phyloP scores from a whole-genome alignment of 2,113 vertebrate genomes.

The Pterocles orientalis region DNA sequence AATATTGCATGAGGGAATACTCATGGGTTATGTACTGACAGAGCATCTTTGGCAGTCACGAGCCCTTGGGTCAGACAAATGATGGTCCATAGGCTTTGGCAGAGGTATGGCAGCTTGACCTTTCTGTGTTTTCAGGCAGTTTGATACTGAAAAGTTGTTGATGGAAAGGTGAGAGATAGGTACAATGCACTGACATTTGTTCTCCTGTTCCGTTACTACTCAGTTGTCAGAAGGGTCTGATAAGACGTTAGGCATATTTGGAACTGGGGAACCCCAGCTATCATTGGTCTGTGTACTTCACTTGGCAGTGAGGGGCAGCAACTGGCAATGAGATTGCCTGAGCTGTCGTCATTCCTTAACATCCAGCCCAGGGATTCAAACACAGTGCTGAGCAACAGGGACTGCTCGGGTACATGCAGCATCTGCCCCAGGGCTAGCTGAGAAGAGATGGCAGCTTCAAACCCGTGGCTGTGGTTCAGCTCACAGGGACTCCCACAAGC shows the following conservation, averaged over 20 bases:
- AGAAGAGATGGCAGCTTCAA: not conserved
- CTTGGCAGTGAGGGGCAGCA: not conserved
- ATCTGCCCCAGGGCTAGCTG: not conserved
- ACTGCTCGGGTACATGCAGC: not conserved
- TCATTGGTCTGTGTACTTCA: not conserved
- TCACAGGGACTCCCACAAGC: not conserved
- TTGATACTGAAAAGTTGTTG: not conserved
- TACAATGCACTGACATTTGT: not conserved
- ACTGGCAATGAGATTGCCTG: not conserved
- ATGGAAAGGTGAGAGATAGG: not conserved
- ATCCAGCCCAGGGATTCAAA: not conserved
- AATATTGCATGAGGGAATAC: not conserved
- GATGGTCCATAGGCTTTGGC: not conserved
- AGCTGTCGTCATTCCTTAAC: not conserved
- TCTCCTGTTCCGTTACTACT: not conserved
- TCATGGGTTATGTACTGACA: not conserved
- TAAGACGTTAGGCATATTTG: not conserved
- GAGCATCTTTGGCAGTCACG: accelerated
- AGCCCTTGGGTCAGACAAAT: not conserved
- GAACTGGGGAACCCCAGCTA: not conserved
- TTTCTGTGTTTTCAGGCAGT: not conserved
- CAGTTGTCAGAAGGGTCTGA: not conserved
- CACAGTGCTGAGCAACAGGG: not conserved
- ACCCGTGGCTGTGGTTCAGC: not conserved
- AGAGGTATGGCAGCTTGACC: not conserved